Evolutionary conservation across 2,797 vertebrate species (phyloP), one percentile per base, ranked within the genome.

Genomic region (Lagocephalus sceleratus): DNA sequence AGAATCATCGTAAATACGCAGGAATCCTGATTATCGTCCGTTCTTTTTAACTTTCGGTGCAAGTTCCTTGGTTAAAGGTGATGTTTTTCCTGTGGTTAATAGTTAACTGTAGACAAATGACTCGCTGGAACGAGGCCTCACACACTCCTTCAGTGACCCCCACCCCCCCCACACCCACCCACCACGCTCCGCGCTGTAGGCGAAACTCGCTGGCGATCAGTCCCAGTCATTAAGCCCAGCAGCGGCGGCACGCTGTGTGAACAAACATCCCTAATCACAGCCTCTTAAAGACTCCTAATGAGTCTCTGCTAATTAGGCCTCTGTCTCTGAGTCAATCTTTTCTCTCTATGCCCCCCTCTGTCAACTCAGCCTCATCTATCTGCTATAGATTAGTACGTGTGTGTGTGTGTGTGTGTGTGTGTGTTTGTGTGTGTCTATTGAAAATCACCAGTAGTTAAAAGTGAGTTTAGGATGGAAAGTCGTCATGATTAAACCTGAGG

Each of bases 391-490:
- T 86, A 84, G 74, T 73, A 60, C 47, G 54, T 57, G 57, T 42
- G 68, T 20, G 51, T 44, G 54, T n/a, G 14, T 32, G 40, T 44
- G 53, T 20, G 43, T 45, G 20, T 64, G 49, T 55, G 57, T 57
- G 50, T 35, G 22, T 39, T 26, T 45, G 26, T 23, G 47, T 20
- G 9, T 60, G 49, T 61, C 85, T 88, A 93, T 91, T 90, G 92
- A 91, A 90, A 92, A 88, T 90, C 91, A 93, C 92, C 92, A 94
- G 93, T 94, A 94, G 91, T 94, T 94, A 94, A 93, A 93, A 71
- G 71, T 61, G 86, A 87, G 79, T 87, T 89, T 87, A 88, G 86
- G 84, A 90, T 88, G 85, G 88, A 76, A 74, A 83, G 60, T 87
- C 79, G 76, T 85, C 73, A 83, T 85, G 66, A 85, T 88, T 85